Base-by-base conservation (phyloP, 2,113 vertebrate species). In the Mus pahari region DNA sequence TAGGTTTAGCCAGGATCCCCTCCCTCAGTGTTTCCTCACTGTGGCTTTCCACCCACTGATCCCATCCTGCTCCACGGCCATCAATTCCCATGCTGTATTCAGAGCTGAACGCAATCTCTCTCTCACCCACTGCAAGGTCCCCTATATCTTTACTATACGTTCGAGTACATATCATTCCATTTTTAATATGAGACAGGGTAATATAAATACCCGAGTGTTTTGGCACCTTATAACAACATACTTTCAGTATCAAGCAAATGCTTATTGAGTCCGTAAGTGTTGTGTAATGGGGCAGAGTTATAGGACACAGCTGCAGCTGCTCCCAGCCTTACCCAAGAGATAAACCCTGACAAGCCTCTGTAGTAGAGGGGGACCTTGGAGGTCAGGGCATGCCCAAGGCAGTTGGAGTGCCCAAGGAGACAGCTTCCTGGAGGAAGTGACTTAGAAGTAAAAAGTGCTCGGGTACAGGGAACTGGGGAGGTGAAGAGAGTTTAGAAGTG, bases 231-330 rank as follows among this genome's bases (percentile, higher is more conserved):
- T 71, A 83, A 60, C 14, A n/a, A 50, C 42, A 22, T 90, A 50
- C 71, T 96, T 91, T 87, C 20, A 91, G 50, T 66, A 88, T 39
- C 20, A 39, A 94, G 39, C 19, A 89, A n/a, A 33, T 87, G 42
- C 70, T 91, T 88, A 70, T 19, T 75, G 42, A 75, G 19, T 42
- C 20, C 66, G 55, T 68, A 62, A 88, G 55, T 36, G 24, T 28
- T 71, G n/a, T 94, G 60, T 50, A 64, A 0, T 36, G 48, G 5
- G 13, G 19, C 91, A 17, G 82, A 58, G 83, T 70, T 68, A 64
- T 20, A n/a, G 70, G 48, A 28, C 33, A 62, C 6, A 64, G 66
- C 77, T 83, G 42, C 58, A 90, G 20, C 28, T 7, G 45, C 71
- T 81, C 12, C 4, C 24, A 68, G 75, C 66, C n/a, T 86, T 64